A percentile compares a stretch with the other conserved stretches of the same genome.
Conservation (phyloP, 2,888 invertebrate genomes). For the Apodemia zela region DNA sequence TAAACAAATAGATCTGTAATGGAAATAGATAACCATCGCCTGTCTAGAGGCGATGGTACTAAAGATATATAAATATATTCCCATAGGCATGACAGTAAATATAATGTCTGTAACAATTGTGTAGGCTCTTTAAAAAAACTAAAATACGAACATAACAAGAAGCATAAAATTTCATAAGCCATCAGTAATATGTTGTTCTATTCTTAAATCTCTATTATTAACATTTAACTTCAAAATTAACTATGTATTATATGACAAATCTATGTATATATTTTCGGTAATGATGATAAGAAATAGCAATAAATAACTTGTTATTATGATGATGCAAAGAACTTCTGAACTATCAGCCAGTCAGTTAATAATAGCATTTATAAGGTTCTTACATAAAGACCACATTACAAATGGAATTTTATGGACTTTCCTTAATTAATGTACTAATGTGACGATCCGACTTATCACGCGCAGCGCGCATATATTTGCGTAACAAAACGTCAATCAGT, state of each 20-base stretch:
- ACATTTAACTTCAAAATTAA: conserved; percentile 1
- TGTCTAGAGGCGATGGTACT: too few relatives aligned
- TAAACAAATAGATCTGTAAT: too few relatives aligned
- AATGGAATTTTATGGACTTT: too few relatives aligned
- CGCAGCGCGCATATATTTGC: too few relatives aligned
- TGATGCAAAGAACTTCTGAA: neutral
- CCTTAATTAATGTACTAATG: too few relatives aligned
- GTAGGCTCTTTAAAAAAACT: neutral
- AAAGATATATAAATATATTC: too few relatives aligned
- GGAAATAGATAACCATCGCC: too few relatives aligned
- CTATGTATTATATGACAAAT: neutral
- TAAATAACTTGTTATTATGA: neutral
- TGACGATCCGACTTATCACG: too few relatives aligned
- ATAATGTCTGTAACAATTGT: neutral
- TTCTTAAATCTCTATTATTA: neutral
- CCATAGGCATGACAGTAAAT: too few relatives aligned
- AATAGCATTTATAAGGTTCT: neutral
- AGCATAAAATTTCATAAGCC: neutral
- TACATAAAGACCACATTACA: neutral
- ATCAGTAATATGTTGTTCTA: neutral
- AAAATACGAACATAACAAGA: neutral
- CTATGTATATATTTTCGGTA: neutral
- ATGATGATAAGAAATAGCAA: neutral
- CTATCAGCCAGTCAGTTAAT: neutral
- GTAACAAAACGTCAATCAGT: too few relatives aligned